Base-by-base conservation (phyloP, 1,140 invertebrate species). In the Zaprionus davidi region DNA sequence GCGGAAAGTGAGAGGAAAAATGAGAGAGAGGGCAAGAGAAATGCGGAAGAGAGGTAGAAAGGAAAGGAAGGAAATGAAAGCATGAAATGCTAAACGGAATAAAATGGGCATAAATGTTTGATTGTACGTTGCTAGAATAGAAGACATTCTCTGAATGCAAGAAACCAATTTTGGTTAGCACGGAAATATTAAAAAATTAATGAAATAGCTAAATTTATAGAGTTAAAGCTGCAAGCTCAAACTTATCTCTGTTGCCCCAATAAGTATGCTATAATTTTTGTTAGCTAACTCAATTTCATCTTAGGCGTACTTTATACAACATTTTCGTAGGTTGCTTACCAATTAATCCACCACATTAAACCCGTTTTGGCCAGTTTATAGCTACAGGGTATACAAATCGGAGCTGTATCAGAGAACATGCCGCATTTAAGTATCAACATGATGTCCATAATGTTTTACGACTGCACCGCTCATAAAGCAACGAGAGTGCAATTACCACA, bases 381-480 rank as follows among this genome's bases (percentile, higher is more conserved):
- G n/a, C 4, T 38, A 26, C 63, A 66, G 63, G 51, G 63, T 56
- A 28, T 66, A 51, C 51, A 66, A 66, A 66, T 71, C 46, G 78
- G 46, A 59, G 68, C 71, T 66, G 73, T 76, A 80, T 74, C 77
- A 64, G 67, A 28, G 60, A 59, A 66, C 63, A 71, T 44, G 51
- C 62, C 63, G 73, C 68, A 79, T 79, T 88, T 80, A 82, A 88
- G 84, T 70, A 78, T 78, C 79, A 72, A 84, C 84, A 87, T 87
- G 81, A 90, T 84, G 85, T 81, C 78, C 81, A 87, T 88, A 76
- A 90, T 70, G 79, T 87, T 87, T 87, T 84, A 87, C 78, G 84
- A 66, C 75, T 81, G 77, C 74, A 78, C 64, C 74, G 83, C 78
- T 88, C 86, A 87, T 87, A 87, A 87, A 87, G 78, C 81, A 88